Conservation (phyloP, 1,140 invertebrate species). For the Drosophila arizonae region DNA sequence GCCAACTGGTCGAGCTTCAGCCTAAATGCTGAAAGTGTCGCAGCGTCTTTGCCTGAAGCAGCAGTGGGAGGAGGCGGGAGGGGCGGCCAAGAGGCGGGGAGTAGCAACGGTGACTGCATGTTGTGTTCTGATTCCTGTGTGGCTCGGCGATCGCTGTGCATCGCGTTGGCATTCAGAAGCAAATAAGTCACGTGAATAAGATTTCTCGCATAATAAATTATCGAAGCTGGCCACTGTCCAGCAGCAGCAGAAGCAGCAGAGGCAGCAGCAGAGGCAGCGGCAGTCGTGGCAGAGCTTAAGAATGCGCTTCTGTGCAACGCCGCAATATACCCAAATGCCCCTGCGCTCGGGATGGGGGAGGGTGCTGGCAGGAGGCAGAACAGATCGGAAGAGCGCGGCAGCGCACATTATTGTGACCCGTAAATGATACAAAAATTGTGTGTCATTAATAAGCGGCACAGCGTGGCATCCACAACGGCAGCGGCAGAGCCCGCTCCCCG, state of each 20-base stretch:
- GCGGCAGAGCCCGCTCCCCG: neutral
- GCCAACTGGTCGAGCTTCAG: conserved; percentile 23
- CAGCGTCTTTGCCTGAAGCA: neutral
- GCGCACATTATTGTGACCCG: conserved; percentile 78
- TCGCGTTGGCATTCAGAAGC: conserved; percentile 70
- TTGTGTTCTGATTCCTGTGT: conserved; percentile 53
- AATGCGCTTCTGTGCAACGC: conserved; percentile 76
- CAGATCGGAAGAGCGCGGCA: neutral
- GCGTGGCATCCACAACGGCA: conserved; percentile 48
- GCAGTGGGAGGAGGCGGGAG: neutral
- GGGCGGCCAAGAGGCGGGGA: neutral
- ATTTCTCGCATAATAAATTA: conserved; percentile 83
- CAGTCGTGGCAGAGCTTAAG: conserved; percentile 29
- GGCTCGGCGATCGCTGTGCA: conserved; percentile 37
- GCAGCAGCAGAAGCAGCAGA: conserved; percentile 6
- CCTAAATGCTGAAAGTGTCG: neutral
- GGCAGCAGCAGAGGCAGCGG: conserved; percentile 7
- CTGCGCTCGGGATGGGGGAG: neutral
- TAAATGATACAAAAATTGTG: conserved; percentile 82
- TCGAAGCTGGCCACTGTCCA: conserved; percentile 48
- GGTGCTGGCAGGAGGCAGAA: neutral
- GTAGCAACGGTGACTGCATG: conserved; percentile 9
- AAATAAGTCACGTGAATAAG: conserved; percentile 82
- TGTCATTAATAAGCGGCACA: conserved; percentile 79
- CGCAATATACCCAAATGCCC: conserved; percentile 15